Evolutionary conservation across 2,888 invertebrate genomes (phyloP).

Genomic region (Sclerodermus sp.): DNA sequence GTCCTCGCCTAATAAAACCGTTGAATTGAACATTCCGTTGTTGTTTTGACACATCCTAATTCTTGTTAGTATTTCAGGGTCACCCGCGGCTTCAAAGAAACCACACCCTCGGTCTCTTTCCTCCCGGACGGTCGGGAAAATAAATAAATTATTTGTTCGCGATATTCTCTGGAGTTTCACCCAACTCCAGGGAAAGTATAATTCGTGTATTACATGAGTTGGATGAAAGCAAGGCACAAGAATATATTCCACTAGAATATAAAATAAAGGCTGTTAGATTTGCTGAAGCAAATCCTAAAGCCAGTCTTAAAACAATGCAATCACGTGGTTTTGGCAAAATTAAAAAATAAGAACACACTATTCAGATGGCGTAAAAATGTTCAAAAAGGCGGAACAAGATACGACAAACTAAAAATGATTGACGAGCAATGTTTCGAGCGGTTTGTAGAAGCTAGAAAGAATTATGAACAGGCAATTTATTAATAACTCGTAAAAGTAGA

Average conservation of each 20-base stretch:
- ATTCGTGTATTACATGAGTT: too few relatives aligned
- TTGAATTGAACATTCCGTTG: too few relatives aligned
- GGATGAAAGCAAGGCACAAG: too few relatives aligned
- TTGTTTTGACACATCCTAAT: too few relatives aligned
- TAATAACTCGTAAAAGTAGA: neutral
- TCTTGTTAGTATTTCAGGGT: too few relatives aligned
- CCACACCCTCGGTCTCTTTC: too few relatives aligned
- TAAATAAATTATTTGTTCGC: too few relatives aligned
- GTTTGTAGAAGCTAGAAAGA: constrained; percentile 8
- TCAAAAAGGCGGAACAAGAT: constrained; percentile 8
- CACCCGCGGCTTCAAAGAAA: too few relatives aligned
- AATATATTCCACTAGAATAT: constrained; percentile 6
- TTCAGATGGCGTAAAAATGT: constrained; percentile 7
- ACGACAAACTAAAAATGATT: constrained; percentile 8
- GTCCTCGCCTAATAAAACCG: too few relatives aligned
- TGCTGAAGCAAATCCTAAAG: constrained; percentile 10
- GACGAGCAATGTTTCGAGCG: constrained; percentile 10
- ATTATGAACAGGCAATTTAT: constrained; percentile 3
- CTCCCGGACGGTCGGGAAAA: too few relatives aligned
- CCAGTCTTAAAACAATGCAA: constrained; percentile 7
- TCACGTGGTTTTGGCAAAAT: neutral
- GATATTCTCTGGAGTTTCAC: too few relatives aligned
- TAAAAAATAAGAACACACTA: constrained; percentile 6
- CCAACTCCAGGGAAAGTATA: too few relatives aligned
- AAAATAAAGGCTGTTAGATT: constrained; percentile 2